Base-by-base conservation (phyloP, 2,797 vertebrate species). In the Phalanger gymnotis region DNA sequence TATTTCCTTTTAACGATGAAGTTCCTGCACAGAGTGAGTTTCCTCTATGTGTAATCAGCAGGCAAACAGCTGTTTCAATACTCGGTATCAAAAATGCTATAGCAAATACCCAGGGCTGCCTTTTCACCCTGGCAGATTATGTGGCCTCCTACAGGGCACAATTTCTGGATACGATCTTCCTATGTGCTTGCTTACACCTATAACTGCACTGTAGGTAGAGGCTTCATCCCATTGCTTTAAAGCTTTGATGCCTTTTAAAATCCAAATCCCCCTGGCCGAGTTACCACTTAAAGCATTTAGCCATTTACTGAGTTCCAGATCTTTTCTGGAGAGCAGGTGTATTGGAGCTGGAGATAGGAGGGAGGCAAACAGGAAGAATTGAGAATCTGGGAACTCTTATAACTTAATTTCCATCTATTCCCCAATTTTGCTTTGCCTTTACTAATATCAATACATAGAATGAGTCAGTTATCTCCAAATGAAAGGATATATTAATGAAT, bases 391-490 rank as follows among this genome's bases (percentile, higher is more conserved):
- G 27, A 0, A 81, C 19, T 73, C 66, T 66, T 7, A 66, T 66
- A 87, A 93, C 93, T 47, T 66, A 40, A 56, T 52, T 95, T 94
- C 58, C 93, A 95, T 93, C 7, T 92, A 96, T 97, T 92, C 94
- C 56, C 53, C 81, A 73, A 11, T 28, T 73, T 94, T 66, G 94
- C 34, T 30, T 93, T 92, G 19, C 92, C 91, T 90, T 73, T 91
- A 2, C 47, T 95, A 54, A 89, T 93, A 61, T 56, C 55, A 92
- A 27, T 52, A 61, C 54, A n/a, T 40, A 51, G 22, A 92, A 94
- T 47, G 73, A 95, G 89, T 34, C 51, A 89, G 40, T 16, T 5
- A 14, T 94, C 93, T 92, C 4, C 93, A 81, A 47, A 81, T 87
- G 61, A 90, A n/a, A 54, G 40, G 11, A 57, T 14, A 97, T 95